Evolutionary conservation across 1,140 invertebrate genomes (phyloP), one percentile per base, ranked within the genome.

Genomic region (Microvelia longipes): DNA sequence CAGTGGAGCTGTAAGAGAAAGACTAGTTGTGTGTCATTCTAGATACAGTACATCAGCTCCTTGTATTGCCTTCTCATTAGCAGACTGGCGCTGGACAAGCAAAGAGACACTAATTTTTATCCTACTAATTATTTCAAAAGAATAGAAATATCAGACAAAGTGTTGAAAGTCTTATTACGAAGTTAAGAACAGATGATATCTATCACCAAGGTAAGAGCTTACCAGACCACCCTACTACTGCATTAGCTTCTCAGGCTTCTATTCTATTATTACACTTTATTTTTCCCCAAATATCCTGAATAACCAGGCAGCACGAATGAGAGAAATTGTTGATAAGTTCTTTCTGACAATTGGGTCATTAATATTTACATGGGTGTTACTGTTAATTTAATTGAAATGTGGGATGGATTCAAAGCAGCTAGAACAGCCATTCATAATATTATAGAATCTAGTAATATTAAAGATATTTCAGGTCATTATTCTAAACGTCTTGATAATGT

Each of bases 311-410:
- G 87, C 94, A 0, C 89, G 90, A 77, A 99, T 99, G 97, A 86
- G 96, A 75, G 96, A 98, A 85, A 96, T 98, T 76, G 94, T 96
- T 24, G 96, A 98, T 77, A 95, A 96, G 82, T 97, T 93, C 81
- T 97, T 77, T 88, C 91, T 28, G 94, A 97, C 78, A 97, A 96
- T 79, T 98, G 95, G 94, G 88, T 96, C n/a, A n/a, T n/a, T n/a
- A 93, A 91, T 74, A 83, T 98, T 66, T 98, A 98, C 76, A 96
- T 98, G 92, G 96, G 96, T 19, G 88, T 94, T 62, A 77, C 82
- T 69, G 85, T 97, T 1, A 98, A 98, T 81, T 80, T 99, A 28
- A 82, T 92, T 28, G 95, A 98, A 80, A 89, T 88, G 75, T 99
- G 97, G 97, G 87, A 90, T 70, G 85, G 89, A 13, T 98, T 96